phyloP scores from a whole-genome alignment of 2,113 vertebrate species.

The Ophthalmolycus amberensis region DNA sequence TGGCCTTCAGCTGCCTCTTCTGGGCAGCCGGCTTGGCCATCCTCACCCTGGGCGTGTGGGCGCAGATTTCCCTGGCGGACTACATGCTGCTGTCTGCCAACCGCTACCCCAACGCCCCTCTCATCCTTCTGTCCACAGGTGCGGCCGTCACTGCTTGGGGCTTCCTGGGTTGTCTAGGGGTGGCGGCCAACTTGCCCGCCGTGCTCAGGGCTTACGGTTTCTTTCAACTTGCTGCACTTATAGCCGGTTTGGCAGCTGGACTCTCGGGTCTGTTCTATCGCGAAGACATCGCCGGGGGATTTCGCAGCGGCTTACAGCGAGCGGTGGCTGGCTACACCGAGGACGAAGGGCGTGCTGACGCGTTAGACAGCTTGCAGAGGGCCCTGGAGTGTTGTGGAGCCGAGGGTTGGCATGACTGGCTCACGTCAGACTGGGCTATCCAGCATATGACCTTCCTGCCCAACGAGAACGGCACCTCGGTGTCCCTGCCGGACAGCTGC shows the following conservation, averaged over 20 bases:
- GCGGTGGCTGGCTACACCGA: conserved; percentile 86
- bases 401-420: conserved; percentile 89
- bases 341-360: conserved; percentile 85
- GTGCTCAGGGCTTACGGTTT: conserved; percentile 86
- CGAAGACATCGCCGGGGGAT: conserved; percentile 85
- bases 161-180: conserved; percentile 89
- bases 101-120: conserved; percentile 84
- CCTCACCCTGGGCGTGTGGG: conserved; percentile 89
- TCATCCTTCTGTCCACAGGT: conserved; percentile 86
- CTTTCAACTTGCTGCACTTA: conserved; percentile 85
- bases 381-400: conserved; percentile 88
- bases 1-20: conserved; percentile 91
- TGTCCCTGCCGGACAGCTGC: conserved; percentile 90
- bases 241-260: conserved; percentile 84
- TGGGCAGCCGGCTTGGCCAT: conserved; percentile 89
- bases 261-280: conserved; percentile 88
- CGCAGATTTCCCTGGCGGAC: conserved; percentile 84
- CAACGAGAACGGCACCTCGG: conserved; percentile 69
- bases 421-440: conserved; percentile 85
- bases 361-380: conserved; percentile 88
- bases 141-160: conserved; percentile 87
- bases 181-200: conserved; percentile 86
- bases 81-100: conserved; percentile 88
- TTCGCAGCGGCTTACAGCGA: conserved; percentile 84
- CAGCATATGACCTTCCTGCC: conserved; percentile 69